Evolutionary conservation across 2,888 invertebrate species (phyloP).

Genomic region (Stramonita haemastoma): DNA sequence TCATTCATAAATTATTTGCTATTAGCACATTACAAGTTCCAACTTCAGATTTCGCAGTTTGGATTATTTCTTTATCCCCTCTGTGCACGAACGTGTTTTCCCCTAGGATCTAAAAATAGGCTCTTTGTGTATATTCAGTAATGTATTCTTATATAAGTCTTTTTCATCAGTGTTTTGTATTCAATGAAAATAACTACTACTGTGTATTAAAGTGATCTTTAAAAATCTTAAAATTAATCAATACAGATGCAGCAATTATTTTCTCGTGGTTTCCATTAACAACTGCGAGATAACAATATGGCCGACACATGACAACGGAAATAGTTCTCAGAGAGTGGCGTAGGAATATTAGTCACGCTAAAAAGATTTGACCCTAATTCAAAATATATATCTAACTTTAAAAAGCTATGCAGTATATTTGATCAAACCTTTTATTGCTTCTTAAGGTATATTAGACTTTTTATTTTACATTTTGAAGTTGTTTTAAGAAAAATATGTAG

Average conservation of each 20-base stretch:
- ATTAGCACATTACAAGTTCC: too few species aligned
- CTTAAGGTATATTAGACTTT: background rate
- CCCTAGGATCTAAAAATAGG: background rate
- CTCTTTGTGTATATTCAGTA: background rate
- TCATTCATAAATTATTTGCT: too few species aligned
- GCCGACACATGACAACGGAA: slow-evolving; percentile 26
- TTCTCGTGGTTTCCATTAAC: background rate
- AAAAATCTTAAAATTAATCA: background rate
- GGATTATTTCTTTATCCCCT: too few species aligned
- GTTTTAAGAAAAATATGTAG: background rate
- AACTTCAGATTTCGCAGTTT: too few species aligned
- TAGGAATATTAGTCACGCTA: slow-evolving; percentile 3
- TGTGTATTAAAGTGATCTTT: background rate
- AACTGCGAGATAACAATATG: slow-evolving; percentile 31
- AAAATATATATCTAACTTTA: background rate
- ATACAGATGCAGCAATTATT: background rate
- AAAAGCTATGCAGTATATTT: background rate
- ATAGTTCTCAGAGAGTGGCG: background rate
- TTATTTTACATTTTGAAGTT: background rate
- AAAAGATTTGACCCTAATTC: background rate
- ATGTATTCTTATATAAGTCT: background rate
- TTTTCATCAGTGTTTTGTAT: background rate
- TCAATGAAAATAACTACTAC: background rate
- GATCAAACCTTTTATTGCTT: background rate
- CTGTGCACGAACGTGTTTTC: too few species aligned